A percentile compares a stretch with the other conserved stretches of the same genome.
These are phyloP conservation scores for Lissocephala sabroskyi DNA, from an alignment of 2,888 invertebrate species.

Conservation along the genomic window DNA sequence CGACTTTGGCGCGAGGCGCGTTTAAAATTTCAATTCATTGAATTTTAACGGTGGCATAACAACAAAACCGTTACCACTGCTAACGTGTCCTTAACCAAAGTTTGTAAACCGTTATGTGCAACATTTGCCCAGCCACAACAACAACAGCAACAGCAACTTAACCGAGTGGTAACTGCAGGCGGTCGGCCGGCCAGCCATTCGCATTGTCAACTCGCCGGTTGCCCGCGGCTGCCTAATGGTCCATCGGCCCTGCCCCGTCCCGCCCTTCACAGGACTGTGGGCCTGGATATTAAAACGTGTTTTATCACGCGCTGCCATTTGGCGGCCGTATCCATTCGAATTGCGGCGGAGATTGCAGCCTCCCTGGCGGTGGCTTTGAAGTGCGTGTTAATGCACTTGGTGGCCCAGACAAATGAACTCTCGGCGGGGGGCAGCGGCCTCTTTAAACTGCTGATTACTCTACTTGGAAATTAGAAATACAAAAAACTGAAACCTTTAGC, in stretches of 20 bases:
- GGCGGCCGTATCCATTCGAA: slow-evolving; percentile 61
- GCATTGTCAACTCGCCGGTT: slow-evolving; percentile 3
- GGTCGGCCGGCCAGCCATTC: neutral
- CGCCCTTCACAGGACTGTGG: too few relatives aligned
- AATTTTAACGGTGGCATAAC: slow-evolving; percentile 60
- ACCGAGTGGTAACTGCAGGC: slow-evolving; percentile 17
- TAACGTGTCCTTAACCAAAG: slow-evolving; percentile 32
- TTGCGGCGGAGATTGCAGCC: slow-evolving; percentile 56
- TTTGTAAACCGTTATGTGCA: slow-evolving; percentile 58
- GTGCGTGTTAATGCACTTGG: slow-evolving; percentile 55
- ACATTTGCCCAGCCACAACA: slow-evolving; percentile 32
- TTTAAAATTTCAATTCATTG: slow-evolving; percentile 65
- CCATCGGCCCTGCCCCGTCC: too few relatives aligned
- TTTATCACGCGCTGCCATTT: slow-evolving; percentile 63
- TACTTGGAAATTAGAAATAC: neutral
- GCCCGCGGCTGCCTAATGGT: slow-evolving; percentile 3
- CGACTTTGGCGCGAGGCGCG: slow-evolving; percentile 34
- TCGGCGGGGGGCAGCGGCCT: too few relatives aligned
- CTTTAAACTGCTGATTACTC: too few relatives aligned
- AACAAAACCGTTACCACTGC: slow-evolving; percentile 23
- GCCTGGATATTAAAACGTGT: slow-evolving; percentile 56
- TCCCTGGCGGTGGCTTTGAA: slow-evolving; percentile 38
- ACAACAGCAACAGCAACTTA: slow-evolving; percentile 13
- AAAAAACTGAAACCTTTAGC: slow-evolving; percentile 11
- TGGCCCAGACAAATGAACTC: too few relatives aligned